Base-by-base conservation (phyloP, 30 jellyfish, hydroid and myxozoan genomes). In the Cassiopea xamachana region DNA sequence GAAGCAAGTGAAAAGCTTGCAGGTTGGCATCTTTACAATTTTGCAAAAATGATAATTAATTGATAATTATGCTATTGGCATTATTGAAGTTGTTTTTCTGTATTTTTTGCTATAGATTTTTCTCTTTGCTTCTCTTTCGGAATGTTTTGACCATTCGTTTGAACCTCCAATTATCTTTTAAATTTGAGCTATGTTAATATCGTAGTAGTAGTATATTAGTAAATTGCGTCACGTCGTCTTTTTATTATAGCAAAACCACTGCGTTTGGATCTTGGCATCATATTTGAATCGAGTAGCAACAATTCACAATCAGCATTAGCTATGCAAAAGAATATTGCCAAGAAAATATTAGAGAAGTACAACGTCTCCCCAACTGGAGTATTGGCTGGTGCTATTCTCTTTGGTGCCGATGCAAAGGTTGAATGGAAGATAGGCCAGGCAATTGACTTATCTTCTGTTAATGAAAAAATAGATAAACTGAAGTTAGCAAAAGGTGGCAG, bases 381-480 rank as follows among this genome's bases (percentile, higher is more conserved):
- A 9, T 51, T 78, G n/a, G 83, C 82, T 68, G 94, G 98, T 55
- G 88, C 87, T 55, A 70, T 93, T 2, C 47, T 72, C 6, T 93
- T 81, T 69, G 97, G 87, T 16, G 2, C 7, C 13, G 83, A 64
- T 44, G 90, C 92, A 44, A 45, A 70, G 13, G 13, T 93, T 17
- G 94, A 39, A 48, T 49, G 91, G 73, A 71, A 73, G 17, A 59
- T 93, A 7, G 92, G 90, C 13, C 69, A 88, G 47, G 90, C 47
- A 16, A 62, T 14, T 1, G 79, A 73, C 39, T 47, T 64, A 5
- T 14, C 16, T 18, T 70, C 73, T 43, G 27, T 84, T 1, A 39
- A 44, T 5, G 70, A 67, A 9, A 75, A 44, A 15, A 87, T 93
- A 46, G 92, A 82, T 50, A 49, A 79, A 39, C 12, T 87, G 18